Conservation (phyloP, 2,888 invertebrate genomes). For the Acanthosepion esculentum region DNA sequence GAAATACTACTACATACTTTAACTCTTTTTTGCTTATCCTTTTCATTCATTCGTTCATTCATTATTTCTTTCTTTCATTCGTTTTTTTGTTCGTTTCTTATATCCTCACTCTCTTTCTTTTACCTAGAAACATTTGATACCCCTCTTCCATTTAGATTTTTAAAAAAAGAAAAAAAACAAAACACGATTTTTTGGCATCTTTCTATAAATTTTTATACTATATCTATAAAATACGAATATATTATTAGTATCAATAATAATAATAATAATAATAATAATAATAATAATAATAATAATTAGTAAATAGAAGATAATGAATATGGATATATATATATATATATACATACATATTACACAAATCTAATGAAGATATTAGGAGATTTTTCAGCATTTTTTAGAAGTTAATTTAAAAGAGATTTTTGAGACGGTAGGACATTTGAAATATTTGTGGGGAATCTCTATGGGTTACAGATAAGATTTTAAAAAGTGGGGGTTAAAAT, state of each 20-base stretch:
- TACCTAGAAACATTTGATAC: no score
- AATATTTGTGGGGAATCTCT: not conserved
- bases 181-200: not conserved
- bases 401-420: not conserved
- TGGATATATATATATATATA: not conserved
- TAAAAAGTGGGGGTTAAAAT: not conserved
- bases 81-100: not conserved
- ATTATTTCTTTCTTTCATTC: not conserved
- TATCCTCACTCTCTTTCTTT: no score
- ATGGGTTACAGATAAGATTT: not conserved
- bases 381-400: not conserved
- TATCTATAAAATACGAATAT: not conserved
- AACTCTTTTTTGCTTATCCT: not conserved
- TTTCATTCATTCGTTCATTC: no score
- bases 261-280: constrained; percentile 33
- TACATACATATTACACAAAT: not conserved
- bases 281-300: not conserved
- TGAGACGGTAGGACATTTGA: not conserved
- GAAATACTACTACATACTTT: not conserved
- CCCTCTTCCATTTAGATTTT: not conserved
- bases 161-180: not conserved
- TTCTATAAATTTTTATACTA: not conserved
- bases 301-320: not conserved
- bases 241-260: not conserved
- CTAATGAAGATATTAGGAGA: not conserved